These are phyloP conservation scores for Homarus americanus DNA, from an alignment of 1,140 invertebrate genomes.

Conservation along the genomic window DNA sequence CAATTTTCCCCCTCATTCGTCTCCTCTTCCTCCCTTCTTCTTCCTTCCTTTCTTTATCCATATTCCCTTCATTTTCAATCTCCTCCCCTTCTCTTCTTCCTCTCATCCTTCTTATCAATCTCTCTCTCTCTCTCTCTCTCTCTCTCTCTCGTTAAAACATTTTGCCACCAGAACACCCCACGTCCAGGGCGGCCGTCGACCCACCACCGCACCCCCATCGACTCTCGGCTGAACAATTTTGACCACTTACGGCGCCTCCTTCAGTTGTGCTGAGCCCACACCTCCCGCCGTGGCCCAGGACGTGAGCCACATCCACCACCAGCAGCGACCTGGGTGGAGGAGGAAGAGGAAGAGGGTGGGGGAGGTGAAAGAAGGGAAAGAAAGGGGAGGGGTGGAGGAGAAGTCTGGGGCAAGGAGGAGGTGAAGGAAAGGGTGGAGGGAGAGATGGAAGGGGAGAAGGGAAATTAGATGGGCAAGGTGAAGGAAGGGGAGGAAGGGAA, in stretches of 20 bases:
- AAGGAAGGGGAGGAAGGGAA: too few relatives aligned
- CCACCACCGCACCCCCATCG: neutral
- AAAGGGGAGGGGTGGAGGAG: neutral
- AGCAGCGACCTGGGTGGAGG: neutral
- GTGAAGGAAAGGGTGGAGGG: neutral
- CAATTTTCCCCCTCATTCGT: too few relatives aligned
- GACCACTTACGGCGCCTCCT: slow-evolving; percentile 42
- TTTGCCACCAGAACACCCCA: slow-evolving; percentile 1
- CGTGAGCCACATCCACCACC: slow-evolving; percentile 17
- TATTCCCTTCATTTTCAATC: neutral
- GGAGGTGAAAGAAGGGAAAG: neutral
- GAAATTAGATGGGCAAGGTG: too few relatives aligned
- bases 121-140: neutral
- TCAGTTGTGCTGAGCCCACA: slow-evolving; percentile 37
- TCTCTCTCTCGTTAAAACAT: neutral
- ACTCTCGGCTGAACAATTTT: slow-evolving; percentile 29
- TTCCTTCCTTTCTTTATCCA: too few relatives aligned
- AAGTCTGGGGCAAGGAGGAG: neutral
- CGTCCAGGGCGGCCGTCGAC: too few relatives aligned
- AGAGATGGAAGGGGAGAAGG: neutral
- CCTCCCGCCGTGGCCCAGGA: neutral
- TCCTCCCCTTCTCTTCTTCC: neutral
- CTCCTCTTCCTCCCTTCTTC: neutral
- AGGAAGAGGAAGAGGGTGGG: neutral
- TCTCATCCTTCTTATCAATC: neutral